Percentiles rank a stretch among this genome's conserved stretches.
phyloP scores from a whole-genome alignment of 2,797 vertebrate species.

The Sternotherus odoratus region DNA sequence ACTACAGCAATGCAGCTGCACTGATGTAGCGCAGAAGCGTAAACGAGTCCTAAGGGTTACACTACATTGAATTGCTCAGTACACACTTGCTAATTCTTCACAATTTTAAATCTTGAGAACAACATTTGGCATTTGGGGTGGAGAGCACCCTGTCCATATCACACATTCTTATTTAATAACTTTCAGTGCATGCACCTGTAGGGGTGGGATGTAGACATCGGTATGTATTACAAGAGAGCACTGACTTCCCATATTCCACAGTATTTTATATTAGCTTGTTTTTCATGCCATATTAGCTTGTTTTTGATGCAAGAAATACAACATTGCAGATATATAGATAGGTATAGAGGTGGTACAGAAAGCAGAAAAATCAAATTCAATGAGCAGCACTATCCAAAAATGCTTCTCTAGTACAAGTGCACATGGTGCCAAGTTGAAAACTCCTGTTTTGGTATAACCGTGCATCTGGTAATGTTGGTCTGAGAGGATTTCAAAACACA shows the following conservation, averaged over 20 bases:
- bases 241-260: background rate
- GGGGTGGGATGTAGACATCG: background rate
- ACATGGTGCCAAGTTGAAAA: background rate
- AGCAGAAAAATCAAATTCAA: background rate
- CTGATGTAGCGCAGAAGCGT: no score
- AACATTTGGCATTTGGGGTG: background rate
- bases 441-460: background rate
- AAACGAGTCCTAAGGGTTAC: background rate
- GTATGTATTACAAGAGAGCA: background rate
- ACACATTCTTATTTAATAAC: background rate
- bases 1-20: no score
- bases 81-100: background rate
- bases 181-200: rapidly evolving
- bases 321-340: background rate
- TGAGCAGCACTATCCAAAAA: background rate
- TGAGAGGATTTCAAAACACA: background rate
- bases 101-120: conserved; percentile 6
- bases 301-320: background rate
- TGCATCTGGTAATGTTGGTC: background rate
- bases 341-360: background rate
- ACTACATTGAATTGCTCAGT: background rate
- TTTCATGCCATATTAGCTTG: background rate
- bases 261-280: background rate
- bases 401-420: background rate
- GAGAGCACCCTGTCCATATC: background rate